phyloP scores from a whole-genome alignment of 2,797 vertebrate genomes.

The Channa striata region DNA sequence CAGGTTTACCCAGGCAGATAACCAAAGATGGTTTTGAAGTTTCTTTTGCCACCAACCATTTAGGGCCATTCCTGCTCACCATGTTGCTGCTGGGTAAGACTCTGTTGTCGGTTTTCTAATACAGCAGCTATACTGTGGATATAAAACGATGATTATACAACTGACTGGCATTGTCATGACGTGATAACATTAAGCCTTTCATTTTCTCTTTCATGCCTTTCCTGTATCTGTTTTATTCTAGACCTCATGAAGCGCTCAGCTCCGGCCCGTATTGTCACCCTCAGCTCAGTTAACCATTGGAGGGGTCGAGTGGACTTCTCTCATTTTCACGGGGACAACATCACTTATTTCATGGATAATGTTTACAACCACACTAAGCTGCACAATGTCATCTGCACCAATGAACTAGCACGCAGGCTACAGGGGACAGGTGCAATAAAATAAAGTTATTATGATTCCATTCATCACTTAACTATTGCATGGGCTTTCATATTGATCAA shows the following conservation, averaged over 20 bases:
- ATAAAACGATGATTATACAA: background rate
- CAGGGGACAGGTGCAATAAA: slow-evolving; percentile 84
- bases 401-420: slow-evolving; percentile 86
- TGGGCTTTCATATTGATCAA: background rate
- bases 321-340: slow-evolving; percentile 83
- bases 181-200: background rate
- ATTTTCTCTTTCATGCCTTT: background rate
- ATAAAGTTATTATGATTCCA: background rate
- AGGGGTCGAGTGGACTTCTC: slow-evolving; percentile 77
- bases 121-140: background rate
- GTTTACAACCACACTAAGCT: slow-evolving; percentile 89
- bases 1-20: slow-evolving; percentile 84
- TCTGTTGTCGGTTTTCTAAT: background rate
- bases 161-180: background rate
- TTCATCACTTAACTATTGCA: background rate
- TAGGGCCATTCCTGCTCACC: slow-evolving; percentile 92
- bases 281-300: slow-evolving; percentile 85
- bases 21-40: slow-evolving; percentile 86
- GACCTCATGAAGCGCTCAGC: slow-evolving; percentile 85
- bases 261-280: slow-evolving; percentile 85
- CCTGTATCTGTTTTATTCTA: slow-evolving; percentile 49
- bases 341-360: slow-evolving; percentile 23
- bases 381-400: slow-evolving; percentile 88
- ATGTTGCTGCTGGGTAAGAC: slow-evolving; percentile 87
- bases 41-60: slow-evolving; percentile 88